Evolutionary conservation across 2,888 invertebrate genomes (phyloP).

Genomic region (Andrena trimmerana): DNA sequence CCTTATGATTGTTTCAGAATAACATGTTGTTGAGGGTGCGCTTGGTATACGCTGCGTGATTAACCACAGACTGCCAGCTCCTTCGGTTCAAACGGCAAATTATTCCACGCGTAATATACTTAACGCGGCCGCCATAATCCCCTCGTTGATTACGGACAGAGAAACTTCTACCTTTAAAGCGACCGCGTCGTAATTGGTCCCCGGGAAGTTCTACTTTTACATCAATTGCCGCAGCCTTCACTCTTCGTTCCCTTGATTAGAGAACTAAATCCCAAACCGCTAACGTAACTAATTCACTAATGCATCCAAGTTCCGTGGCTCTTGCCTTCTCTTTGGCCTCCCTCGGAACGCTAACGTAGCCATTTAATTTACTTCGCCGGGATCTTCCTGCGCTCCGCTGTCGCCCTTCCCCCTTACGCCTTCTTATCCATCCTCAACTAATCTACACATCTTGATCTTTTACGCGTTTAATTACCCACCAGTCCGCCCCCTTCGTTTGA

Average conservation of each 20-base stretch:
- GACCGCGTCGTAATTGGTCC: conserved; percentile 48
- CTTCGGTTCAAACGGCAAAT: conserved; percentile 35
- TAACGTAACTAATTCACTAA: conserved; percentile 63
- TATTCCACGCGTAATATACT: conserved; percentile 44
- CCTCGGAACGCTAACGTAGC: conserved; percentile 18
- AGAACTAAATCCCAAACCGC: conserved; percentile 56
- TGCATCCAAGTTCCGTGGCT: conserved; percentile 46
- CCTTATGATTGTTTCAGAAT: background rate
- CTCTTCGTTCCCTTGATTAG: conserved; percentile 57
- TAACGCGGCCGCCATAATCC: conserved; percentile 45
- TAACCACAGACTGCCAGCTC: conserved; percentile 18
- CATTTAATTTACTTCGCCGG: conserved; percentile 49
- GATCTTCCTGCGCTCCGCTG: background rate
- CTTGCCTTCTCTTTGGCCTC: conserved; percentile 23
- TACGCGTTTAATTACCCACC: background rate
- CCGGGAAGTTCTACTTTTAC: conserved; percentile 57
- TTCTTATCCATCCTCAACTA: background rate
- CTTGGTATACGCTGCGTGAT: conserved; percentile 13
- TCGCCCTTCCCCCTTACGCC: background rate
- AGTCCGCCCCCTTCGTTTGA: background rate
- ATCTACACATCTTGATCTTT: conserved; percentile 14
- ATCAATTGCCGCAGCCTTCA: conserved; percentile 50
- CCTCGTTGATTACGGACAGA: conserved; percentile 48
- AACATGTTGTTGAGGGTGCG: background rate
- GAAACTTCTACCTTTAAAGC: conserved; percentile 36